Evolutionary conservation across 2,888 invertebrate genomes (phyloP).

Genomic region (Siphonodentalium dalli): DNA sequence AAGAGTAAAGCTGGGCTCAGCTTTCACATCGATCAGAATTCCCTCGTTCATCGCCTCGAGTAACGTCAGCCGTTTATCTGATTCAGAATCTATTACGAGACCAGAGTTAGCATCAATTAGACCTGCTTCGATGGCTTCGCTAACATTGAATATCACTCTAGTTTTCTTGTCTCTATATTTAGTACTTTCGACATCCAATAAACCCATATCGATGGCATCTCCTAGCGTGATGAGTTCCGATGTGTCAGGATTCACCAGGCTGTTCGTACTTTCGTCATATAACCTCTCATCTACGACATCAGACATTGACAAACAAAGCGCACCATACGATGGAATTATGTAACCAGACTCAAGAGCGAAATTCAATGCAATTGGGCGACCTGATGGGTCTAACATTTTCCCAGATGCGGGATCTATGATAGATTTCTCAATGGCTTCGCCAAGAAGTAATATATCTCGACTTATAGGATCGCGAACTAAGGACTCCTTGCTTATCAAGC

Average conservation of each 20-base stretch:
- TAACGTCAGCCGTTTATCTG: constrained; percentile 40
- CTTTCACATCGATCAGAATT: constrained; percentile 49
- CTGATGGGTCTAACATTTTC: constrained; percentile 53
- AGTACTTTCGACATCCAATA: constrained; percentile 45
- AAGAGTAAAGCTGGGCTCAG: constrained; percentile 67
- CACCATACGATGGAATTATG: constrained; percentile 49
- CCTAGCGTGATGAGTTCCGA: constrained; percentile 45
- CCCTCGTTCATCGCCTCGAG: constrained; percentile 51
- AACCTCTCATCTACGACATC: constrained; percentile 56
- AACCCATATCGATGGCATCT: constrained; percentile 43
- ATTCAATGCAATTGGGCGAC: constrained; percentile 50
- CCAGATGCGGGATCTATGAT: constrained; percentile 51
- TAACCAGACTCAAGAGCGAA: constrained; percentile 53
- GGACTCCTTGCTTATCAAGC: constrained; percentile 48
- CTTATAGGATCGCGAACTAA: constrained; percentile 53
- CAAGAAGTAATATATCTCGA: constrained; percentile 50
- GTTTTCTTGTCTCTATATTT: constrained; percentile 40
- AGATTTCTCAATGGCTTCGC: constrained; percentile 52
- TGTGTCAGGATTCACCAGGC: constrained; percentile 49
- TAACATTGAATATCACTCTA: constrained; percentile 41
- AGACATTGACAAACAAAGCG: constrained; percentile 49
- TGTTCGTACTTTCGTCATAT: constrained; percentile 45
- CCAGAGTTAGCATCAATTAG: constrained; percentile 41
- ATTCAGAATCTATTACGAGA: constrained; percentile 36
- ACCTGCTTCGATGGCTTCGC: constrained; percentile 42